Conservation (phyloP, 2,113 vertebrate genomes). For the Carettochelys insculpta region DNA sequence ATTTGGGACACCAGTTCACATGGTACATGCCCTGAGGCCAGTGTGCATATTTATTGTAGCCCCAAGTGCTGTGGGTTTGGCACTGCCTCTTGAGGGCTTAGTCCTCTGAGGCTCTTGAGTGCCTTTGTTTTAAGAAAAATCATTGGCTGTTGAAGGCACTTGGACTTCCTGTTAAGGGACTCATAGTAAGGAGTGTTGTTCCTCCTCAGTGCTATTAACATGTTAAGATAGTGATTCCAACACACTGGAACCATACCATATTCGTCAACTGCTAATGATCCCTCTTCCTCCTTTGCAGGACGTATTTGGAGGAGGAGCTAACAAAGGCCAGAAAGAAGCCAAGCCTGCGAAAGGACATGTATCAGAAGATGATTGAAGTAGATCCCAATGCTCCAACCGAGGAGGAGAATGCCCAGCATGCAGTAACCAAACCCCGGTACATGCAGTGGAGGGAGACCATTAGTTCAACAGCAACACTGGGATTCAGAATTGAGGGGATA, state of each 20-base stretch:
- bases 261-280: neutral
- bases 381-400: slow-evolving; percentile 87
- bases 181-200: neutral
- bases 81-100: neutral
- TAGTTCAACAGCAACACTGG: slow-evolving; percentile 93
- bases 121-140: neutral
- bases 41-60: neutral
- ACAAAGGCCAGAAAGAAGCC: slow-evolving; percentile 96
- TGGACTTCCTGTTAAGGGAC: neutral
- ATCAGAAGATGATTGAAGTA: slow-evolving; percentile 97
- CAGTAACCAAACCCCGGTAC: slow-evolving; percentile 96
- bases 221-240: neutral
- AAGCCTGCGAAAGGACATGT: slow-evolving; percentile 94
- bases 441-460: slow-evolving; percentile 99
- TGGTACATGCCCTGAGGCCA: neutral
- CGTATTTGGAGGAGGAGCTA: slow-evolving; percentile 95
- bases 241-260: neutral
- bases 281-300: slow-evolving; percentile 71
- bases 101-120: neutral
- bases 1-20: neutral
- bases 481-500: slow-evolving; percentile 97
- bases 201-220: neutral
- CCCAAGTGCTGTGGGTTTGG: neutral
- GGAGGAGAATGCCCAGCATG: slow-evolving; percentile 86
- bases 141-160: neutral